A percentile compares a stretch with the other conserved stretches of the same genome.
Evolutionary conservation across 2,797 vertebrate genomes (phyloP).

Genomic region (Manis pentadactyla): DNA sequence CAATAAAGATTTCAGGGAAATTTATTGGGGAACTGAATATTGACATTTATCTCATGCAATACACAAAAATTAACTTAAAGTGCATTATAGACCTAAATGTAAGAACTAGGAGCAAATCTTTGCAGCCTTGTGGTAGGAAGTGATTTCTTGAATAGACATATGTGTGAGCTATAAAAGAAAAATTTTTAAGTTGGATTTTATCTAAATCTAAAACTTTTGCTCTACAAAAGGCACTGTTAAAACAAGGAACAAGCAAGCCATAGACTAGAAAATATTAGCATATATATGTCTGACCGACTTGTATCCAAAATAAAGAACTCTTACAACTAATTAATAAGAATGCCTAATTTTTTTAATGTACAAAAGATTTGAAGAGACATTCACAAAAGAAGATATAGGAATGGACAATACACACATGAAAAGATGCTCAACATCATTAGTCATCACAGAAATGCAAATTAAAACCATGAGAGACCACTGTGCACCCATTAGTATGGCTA

Average conservation of each 20-base stretch:
- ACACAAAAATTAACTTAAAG: not conserved
- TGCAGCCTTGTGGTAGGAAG: not conserved
- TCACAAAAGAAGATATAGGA: not conserved
- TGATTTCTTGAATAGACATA: not conserved
- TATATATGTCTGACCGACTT: not conserved
- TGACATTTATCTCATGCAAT: not conserved
- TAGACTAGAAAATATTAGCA: not conserved
- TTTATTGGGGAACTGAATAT: not conserved
- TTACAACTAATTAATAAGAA: not conserved
- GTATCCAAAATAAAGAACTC: not conserved
- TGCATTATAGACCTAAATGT: not conserved
- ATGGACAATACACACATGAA: not conserved
- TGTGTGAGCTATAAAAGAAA: not conserved
- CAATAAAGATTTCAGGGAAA: not conserved
- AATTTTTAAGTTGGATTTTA: not conserved
- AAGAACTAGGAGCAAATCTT: not conserved
- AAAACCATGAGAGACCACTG: not conserved
- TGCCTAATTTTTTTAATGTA: not conserved
- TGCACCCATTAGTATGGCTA: not conserved
- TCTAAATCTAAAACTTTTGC: not conserved
- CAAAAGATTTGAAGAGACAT: not conserved
- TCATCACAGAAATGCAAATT: not conserved
- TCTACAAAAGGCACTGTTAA: not conserved
- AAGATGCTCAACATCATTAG: not conserved
- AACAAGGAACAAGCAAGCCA: not conserved